These are phyloP conservation scores for Agriopis marginaria DNA, from an alignment of 2,888 invertebrate genomes.

Conservation along the genomic window DNA sequence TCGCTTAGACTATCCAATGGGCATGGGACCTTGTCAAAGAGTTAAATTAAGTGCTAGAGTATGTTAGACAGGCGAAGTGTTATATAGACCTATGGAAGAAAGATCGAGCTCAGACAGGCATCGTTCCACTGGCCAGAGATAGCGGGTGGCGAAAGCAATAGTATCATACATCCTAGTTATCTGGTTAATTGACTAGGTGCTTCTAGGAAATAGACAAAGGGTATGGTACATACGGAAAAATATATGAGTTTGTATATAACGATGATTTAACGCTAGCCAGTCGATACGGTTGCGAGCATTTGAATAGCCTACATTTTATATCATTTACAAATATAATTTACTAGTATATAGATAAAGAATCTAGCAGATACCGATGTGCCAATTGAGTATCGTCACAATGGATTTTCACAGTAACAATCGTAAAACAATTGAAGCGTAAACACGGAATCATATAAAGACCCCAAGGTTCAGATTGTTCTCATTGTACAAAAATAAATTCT, in stretches of 20 bases:
- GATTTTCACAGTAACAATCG: background rate
- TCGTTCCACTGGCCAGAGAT: constrained; percentile 45
- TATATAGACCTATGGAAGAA: constrained; percentile 73
- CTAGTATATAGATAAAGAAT: constrained; percentile 7
- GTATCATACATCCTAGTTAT: constrained; percentile 25
- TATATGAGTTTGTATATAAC: constrained; percentile 19
- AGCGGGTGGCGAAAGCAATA: constrained; percentile 52
- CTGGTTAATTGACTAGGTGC: constrained; percentile 36
- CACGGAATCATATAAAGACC: background rate
- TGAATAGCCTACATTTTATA: constrained; percentile 11
- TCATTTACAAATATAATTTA: constrained; percentile 6
- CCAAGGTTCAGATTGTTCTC: constrained; percentile 9
- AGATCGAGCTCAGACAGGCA: constrained; percentile 59
- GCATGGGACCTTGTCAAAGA: constrained; percentile 46
- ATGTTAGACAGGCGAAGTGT: constrained; percentile 74
- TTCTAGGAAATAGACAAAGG: constrained; percentile 27
- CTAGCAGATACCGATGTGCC: constrained; percentile 24
- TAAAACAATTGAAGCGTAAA: background rate
- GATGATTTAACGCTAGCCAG: constrained; percentile 22
- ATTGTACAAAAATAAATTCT: constrained; percentile 28
- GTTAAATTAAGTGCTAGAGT: constrained; percentile 55
- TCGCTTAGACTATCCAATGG: too few species aligned
- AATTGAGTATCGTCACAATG: constrained; percentile 3
- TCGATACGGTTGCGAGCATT: constrained; percentile 12
- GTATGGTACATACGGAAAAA: constrained; percentile 18